phyloP scores from a whole-genome alignment of 2,113 vertebrate genomes.

The Equus quagga region DNA sequence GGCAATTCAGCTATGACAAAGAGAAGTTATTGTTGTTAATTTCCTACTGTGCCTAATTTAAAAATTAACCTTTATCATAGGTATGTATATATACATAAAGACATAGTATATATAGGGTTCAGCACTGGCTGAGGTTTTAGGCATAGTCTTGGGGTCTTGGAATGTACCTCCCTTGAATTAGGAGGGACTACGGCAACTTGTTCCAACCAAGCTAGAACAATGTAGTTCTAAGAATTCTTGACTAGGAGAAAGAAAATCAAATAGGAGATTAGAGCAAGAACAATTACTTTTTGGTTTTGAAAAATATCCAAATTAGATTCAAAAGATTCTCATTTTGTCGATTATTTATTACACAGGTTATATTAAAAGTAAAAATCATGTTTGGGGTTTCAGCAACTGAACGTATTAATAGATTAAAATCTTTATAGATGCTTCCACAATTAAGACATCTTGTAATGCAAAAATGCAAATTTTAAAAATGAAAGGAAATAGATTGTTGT shows the following conservation, averaged over 20 bases:
- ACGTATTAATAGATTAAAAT: background rate
- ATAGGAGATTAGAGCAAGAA: background rate
- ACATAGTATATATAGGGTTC: too few relatives aligned
- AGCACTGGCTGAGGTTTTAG: too few relatives aligned
- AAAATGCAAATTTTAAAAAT: background rate
- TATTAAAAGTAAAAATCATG: background rate
- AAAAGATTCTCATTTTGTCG: background rate
- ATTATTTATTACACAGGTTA: background rate
- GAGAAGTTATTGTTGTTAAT: too few relatives aligned
- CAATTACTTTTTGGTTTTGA: background rate
- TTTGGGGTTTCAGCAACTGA: background rate
- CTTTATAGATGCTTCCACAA: background rate
- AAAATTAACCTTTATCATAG: too few relatives aligned
- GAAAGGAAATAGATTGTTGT: background rate
- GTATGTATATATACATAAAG: too few relatives aligned
- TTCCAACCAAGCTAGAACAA: background rate
- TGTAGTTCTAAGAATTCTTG: background rate
- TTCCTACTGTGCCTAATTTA: too few relatives aligned
- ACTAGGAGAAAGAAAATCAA: background rate
- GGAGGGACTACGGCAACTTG: background rate
- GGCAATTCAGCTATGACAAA: too few relatives aligned
- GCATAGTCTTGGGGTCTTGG: too few relatives aligned
- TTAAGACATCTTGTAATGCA: background rate
- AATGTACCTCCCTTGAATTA: too few relatives aligned
- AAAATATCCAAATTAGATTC: background rate